Evolutionary conservation across 1,140 invertebrate species (phyloP).

Genomic region (Phenacoccus solenopsis): DNA sequence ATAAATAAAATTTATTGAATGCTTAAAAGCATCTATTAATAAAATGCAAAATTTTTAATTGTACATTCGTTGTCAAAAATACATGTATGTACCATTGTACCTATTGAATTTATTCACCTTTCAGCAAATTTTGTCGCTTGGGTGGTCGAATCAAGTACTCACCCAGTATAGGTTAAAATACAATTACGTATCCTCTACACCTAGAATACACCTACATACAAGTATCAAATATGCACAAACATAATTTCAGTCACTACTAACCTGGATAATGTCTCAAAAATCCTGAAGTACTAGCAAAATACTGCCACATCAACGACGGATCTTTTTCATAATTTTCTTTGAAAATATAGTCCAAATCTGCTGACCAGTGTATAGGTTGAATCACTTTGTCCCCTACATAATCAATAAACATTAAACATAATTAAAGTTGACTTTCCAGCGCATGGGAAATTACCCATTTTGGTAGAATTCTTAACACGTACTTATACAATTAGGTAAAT

Average conservation of each 20-base stretch:
- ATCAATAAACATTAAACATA: constrained; percentile 32
- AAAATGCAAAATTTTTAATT: no score
- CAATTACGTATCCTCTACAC: not conserved
- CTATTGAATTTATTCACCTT: no score
- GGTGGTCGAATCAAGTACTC: not conserved
- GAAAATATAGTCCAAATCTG: constrained; percentile 69
- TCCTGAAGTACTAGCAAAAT: constrained; percentile 86
- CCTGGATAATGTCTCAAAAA: constrained; percentile 80
- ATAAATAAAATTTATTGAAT: no score
- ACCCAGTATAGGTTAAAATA: not conserved
- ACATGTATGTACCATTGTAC: no score
- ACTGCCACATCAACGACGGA: constrained; percentile 86
- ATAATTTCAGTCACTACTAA: constrained; percentile 25
- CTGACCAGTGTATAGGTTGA: constrained; percentile 75
- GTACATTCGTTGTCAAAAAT: no score
- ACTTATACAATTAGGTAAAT: no score
- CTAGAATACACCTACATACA: not conserved
- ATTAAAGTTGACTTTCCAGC: constrained; percentile 36
- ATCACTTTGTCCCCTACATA: constrained; percentile 19
- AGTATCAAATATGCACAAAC: not conserved
- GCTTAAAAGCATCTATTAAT: no score
- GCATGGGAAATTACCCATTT: no score
- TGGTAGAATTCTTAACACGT: no score
- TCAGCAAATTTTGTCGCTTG: no score
- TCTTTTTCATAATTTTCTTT: constrained; percentile 72